These are phyloP conservation scores for Brienomyrus brachyistius DNA, from an alignment of 2,113 vertebrate species.

Conservation along the genomic window DNA sequence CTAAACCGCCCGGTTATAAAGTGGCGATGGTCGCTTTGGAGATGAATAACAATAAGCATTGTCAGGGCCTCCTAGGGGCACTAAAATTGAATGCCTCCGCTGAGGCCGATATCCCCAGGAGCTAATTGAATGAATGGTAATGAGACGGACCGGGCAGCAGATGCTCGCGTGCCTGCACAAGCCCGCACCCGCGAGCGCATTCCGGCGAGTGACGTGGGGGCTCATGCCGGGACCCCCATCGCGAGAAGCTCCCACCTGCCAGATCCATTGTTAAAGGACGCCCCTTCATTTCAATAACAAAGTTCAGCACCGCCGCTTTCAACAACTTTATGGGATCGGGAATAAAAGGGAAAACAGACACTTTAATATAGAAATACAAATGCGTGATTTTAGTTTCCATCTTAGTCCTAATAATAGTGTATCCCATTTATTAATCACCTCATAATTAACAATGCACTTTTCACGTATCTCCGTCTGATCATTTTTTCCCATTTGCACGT, in stretches of 20 bases:
- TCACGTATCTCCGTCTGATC: neutral
- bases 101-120: conserved; percentile 57
- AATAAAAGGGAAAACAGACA: conserved; percentile 20
- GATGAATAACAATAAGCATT: conserved; percentile 33
- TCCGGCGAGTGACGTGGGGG: conserved; percentile 64
- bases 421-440: neutral
- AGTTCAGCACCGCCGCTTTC: conserved; percentile 68
- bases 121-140: conserved; percentile 81
- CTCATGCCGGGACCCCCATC: conserved; percentile 45
- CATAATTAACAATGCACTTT: neutral
- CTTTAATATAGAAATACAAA: neutral
- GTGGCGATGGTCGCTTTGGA: conserved; percentile 6
- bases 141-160: conserved; percentile 74
- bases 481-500: neutral
- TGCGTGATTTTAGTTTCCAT: neutral
- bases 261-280: conserved; percentile 68
- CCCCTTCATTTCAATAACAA: conserved; percentile 75
- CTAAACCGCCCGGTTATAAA: conserved; percentile 26
- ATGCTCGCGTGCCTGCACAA: conserved; percentile 97
- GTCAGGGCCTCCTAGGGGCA: conserved; percentile 20
- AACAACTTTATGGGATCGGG: conserved; percentile 69
- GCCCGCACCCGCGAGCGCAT: conserved; percentile 65
- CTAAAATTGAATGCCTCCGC: conserved; percentile 41
- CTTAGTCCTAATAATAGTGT: neutral
- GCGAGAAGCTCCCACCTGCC: conserved; percentile 86